Evolutionary conservation across 1,140 invertebrate species (phyloP), one percentile per base, ranked within the genome.

Genomic region (Pseudobourletiella spinata): DNA sequence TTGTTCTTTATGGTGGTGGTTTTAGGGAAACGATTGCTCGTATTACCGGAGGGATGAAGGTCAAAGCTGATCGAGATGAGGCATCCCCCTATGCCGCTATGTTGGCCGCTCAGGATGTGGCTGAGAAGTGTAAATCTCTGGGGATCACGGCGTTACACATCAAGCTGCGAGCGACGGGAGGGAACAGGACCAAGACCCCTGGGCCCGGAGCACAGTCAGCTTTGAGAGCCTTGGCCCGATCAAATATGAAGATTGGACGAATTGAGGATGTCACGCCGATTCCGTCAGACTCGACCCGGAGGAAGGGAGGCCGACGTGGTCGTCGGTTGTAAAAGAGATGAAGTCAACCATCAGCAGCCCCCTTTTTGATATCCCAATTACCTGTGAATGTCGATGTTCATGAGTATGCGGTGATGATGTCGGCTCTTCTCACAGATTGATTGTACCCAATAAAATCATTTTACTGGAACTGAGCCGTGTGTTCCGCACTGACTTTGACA

Each of bases 251-350:
- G 77, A 99, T 99, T 77, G 97, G 97, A 43, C 85, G 96, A 71
- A 99, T 99, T 78, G 94, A 93, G 79, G 97, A 99, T 83, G 97
- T 99, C 0, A 99, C 96, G 8, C 97, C 97, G 15, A 97, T 99
- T 78, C 97, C 97, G 73, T 96, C 95, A 62, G 97, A 99, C 78
- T 91, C 91, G 30, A 99, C 95, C 20, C 86, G 96, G 74, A 93
- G 95, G 82, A 99, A 99, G 88, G 97, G 97, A 75, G 97, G 96
- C 82, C 86, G 96, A 74, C 87, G 97, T 81, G 97, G 97, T 83
- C 87, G 97, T 78, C 86, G 97, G 81, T 83, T 99, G 82, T 99
- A 97, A 87, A n/a, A n/a, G n/a, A n/a, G n/a, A n/a, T n/a, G n/a
- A n/a, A n/a, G n/a, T n/a, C n/a, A n/a, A n/a, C n/a, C n/a, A n/a